Percentiles rank a stretch among this genome's conserved stretches.
These are phyloP conservation scores for Rhabdomys dilectus DNA, from an alignment of 2,113 vertebrate species.

Conservation along the genomic window DNA sequence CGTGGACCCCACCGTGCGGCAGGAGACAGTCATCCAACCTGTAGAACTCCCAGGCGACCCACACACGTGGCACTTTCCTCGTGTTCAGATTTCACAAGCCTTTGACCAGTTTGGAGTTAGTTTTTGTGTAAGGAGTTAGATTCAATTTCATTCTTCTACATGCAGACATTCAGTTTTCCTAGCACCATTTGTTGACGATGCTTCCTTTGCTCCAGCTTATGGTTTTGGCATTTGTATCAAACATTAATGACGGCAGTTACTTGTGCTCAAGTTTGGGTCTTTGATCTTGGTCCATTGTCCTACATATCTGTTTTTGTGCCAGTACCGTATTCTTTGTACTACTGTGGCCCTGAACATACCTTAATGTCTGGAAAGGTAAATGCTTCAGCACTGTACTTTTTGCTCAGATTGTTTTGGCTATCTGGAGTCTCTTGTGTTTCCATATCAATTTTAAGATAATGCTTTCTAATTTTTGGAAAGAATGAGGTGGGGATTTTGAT, in stretches of 20 bases:
- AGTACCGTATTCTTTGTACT: not conserved
- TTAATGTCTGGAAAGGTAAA: not conserved
- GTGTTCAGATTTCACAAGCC: not conserved
- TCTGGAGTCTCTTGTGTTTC: not conserved
- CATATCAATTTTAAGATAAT: not conserved
- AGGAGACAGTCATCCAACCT: not conserved
- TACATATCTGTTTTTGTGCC: not conserved
- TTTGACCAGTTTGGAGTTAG: not conserved
- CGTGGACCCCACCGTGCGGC: not conserved
- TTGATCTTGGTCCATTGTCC: not conserved
- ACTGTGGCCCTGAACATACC: not conserved
- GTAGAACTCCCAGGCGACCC: fast-evolving
- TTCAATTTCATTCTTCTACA: not conserved
- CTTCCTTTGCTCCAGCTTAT: not conserved
- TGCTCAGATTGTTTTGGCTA: not conserved
- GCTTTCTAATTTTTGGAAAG: not conserved
- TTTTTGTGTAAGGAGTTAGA: not conserved
- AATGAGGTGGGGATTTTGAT: not conserved
- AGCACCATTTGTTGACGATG: not conserved
- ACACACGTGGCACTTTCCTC: not conserved
- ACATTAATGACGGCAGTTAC: not conserved
- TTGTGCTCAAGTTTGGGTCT: not conserved
- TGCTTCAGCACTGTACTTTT: too few relatives aligned
- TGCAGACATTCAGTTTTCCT: not conserved
- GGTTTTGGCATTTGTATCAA: not conserved